A percentile compares a stretch with the other conserved stretches of the same genome.
These are phyloP conservation scores for Papilio protenor DNA, from an alignment of 2,888 invertebrate genomes.

Conservation along the genomic window DNA sequence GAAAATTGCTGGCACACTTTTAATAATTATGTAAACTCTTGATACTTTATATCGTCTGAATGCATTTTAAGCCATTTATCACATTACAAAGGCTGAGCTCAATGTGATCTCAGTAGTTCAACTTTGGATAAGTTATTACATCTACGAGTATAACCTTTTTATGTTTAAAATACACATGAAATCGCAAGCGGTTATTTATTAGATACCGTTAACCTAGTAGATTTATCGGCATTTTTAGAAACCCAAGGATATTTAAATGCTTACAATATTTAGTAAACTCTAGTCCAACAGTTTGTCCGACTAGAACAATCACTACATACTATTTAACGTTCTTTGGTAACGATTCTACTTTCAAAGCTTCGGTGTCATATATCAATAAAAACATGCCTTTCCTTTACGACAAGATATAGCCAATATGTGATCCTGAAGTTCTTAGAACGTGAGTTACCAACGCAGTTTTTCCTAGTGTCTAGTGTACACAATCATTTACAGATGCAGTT, in stretches of 20 bases:
- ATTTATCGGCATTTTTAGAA: not conserved
- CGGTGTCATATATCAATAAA: too few species aligned
- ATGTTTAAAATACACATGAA: not conserved
- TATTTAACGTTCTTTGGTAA: too few species aligned
- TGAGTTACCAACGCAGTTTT: not conserved
- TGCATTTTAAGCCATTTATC: constrained; percentile 4
- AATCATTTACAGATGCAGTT: constrained; percentile 39
- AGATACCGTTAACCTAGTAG: not conserved
- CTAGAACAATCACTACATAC: too few species aligned
- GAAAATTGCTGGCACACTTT: constrained; percentile 5
- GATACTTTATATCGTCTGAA: not conserved
- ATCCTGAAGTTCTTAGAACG: not conserved
- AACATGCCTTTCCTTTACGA: too few species aligned
- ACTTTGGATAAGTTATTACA: not conserved
- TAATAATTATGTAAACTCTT: not conserved
- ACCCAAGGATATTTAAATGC: too few species aligned
- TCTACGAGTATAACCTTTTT: not conserved
- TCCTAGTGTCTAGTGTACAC: not conserved
- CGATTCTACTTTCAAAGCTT: too few species aligned
- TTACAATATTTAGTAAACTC: too few species aligned
- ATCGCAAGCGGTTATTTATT: not conserved
- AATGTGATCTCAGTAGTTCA: not conserved
- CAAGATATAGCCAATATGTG: not conserved
- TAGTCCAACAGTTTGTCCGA: too few species aligned
- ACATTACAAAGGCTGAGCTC: not conserved